Evolutionary conservation across 2,888 invertebrate species (phyloP), one percentile per base, ranked within the genome.

Genomic region (Tethea ocularis): DNA sequence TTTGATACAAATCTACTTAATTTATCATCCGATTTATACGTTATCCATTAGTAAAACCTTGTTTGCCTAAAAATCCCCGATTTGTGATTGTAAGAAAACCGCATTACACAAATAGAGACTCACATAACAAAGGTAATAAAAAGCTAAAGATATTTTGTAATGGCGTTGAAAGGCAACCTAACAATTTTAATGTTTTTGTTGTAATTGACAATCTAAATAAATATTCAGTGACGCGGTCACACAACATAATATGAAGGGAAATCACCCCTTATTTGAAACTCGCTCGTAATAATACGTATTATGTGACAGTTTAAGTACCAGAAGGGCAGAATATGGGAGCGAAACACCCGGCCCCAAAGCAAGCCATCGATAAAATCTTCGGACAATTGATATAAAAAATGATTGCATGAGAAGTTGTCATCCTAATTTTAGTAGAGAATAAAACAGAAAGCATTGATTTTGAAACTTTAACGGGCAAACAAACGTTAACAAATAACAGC

Each of bases 1-100:
- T 77, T 68, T 61, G 75, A 83, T 80, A 75, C 69, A 77, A 74
- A 84, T 83, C 78, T 81, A 78, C 83, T 80, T 84, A 79, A 84
- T 84, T 83, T 80, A 80, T 74, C 69, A 46, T 67, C 58, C 59
- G 58, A 38, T 38, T n/a, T 4, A 60, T 60, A 63, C 57, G 61
- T 63, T 58, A 58, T 59, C 62, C 61, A 68, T 61, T 66, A 63
- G 64, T 62, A 51, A 51, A 58, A 60, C 20, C 52, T 36, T 36
- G 8, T 46, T 20, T 2, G 15, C n/a, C 17, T 41, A 5, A 6
- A n/a, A 46, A 46, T 41, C 6, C 46, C 6, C 46, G 20, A 20
- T 20, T 20, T 20, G 46, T 46, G 10, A 46, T 46, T 46, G 46
- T 38, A 46, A 38, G 38, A 6, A 7, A 36, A n/a, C 41, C 41